These are phyloP conservation scores for Butorides virescens DNA, from an alignment of 2,113 vertebrate species.

Conservation along the genomic window DNA sequence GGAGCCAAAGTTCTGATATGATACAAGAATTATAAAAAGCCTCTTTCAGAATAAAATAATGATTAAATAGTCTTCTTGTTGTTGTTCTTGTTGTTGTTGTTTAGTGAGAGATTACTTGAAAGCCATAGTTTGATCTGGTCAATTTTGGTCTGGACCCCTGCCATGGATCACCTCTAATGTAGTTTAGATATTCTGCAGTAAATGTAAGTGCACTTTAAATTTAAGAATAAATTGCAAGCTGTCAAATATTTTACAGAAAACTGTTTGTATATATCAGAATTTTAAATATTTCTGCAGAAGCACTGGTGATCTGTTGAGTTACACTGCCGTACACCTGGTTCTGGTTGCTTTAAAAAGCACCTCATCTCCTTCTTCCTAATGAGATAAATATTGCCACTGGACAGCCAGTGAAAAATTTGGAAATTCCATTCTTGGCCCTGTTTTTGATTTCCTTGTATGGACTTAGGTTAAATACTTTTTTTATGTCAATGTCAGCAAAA, in stretches of 20 bases:
- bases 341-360: constrained; percentile 27
- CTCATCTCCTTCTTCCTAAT: neutral
- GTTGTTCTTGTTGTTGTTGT: neutral
- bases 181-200: neutral
- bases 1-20: neutral
- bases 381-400: neutral
- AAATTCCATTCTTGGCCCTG: neutral
- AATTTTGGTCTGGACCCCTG: neutral
- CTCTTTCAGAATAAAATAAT: neutral
- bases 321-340: neutral
- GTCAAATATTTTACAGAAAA: neutral
- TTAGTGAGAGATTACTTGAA: neutral
- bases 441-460: constrained; percentile 2
- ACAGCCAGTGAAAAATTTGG: neutral
- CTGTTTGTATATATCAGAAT: neutral
- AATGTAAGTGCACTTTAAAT: constrained; percentile 1
- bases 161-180: neutral
- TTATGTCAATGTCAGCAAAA: constrained; percentile 12
- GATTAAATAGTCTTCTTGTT: neutral
- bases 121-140: neutral
- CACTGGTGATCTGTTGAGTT: neutral
- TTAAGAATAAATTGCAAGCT: neutral
- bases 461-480: constrained; percentile 4
- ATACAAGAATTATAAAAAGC: neutral
- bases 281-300: constrained; percentile 17